A percentile compares a stretch with the other conserved stretches of the same genome.
phyloP scores from a whole-genome alignment of 2,888 invertebrate species.

The Encarsia formosa region DNA sequence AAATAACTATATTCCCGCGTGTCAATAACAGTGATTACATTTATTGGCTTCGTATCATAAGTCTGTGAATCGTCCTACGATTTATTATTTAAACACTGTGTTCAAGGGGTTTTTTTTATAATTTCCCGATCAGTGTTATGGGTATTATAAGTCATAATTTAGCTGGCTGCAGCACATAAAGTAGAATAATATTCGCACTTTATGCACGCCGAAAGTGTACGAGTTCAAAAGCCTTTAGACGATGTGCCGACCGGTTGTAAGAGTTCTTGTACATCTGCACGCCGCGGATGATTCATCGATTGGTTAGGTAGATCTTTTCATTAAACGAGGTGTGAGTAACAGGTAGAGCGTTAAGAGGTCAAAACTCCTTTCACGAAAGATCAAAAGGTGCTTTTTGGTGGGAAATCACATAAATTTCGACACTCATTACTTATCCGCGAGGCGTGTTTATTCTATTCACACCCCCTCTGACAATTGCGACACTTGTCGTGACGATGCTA shows the following conservation, averaged over 20 bases:
- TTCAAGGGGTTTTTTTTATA: slow-evolving; percentile 9
- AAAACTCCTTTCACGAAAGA: slow-evolving; percentile 20
- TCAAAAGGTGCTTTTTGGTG: too few relatives aligned
- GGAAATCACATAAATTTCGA: slow-evolving; percentile 17
- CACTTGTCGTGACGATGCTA: slow-evolving; percentile 9
- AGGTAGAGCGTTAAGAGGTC: slow-evolving; percentile 3
- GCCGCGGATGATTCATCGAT: slow-evolving; percentile 17
- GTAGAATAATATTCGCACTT: too few relatives aligned
- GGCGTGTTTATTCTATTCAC: not conserved
- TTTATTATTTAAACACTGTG: slow-evolving; percentile 3
- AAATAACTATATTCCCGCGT: too few relatives aligned
- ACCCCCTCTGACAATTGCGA: slow-evolving; percentile 1
- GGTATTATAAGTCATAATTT: slow-evolving; percentile 14
- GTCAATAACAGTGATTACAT: slow-evolving; percentile 13
- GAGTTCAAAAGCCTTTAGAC: too few relatives aligned
- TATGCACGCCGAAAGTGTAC: too few relatives aligned
- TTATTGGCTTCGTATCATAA: slow-evolving; percentile 1
- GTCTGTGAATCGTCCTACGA: not conserved
- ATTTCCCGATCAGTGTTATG: too few relatives aligned
- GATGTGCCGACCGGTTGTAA: too few relatives aligned
- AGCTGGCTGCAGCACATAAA: not conserved
- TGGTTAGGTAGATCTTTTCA: slow-evolving; percentile 8
- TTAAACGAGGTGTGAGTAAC: slow-evolving; percentile 12
- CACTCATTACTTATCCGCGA: slow-evolving; percentile 10
- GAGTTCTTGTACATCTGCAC: not conserved